Conservation (phyloP, 92 coral and sea anemone genomes). For the Epizoanthus illoricatus region DNA sequence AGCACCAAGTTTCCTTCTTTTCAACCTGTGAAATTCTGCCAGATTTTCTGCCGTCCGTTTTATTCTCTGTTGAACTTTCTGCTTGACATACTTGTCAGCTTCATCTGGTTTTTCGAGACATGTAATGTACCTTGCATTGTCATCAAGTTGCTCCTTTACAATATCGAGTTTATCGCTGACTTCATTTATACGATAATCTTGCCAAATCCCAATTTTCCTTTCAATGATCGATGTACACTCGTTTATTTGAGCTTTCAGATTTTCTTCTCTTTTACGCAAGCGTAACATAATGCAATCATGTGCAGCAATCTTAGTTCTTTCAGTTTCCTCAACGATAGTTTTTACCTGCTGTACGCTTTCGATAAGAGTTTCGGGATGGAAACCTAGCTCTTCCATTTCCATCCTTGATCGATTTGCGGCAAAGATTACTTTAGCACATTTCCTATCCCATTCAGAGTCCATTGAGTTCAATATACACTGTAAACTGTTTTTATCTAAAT, state of each 20-base stretch:
- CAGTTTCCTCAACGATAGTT: slow-evolving; percentile 6
- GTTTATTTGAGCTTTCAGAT: background rate
- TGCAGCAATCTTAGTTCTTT: background rate
- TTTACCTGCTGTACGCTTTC: slow-evolving; percentile 16
- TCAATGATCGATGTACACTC: slow-evolving; percentile 14
- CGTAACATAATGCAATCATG: background rate
- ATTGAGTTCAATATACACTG: slow-evolving; percentile 35
- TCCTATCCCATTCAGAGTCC: slow-evolving; percentile 56
- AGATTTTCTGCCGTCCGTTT: slow-evolving; percentile 37
- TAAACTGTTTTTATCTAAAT: background rate
- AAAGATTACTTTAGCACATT: slow-evolving; percentile 39
- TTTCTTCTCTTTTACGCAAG: too few species aligned
- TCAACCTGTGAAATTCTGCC: slow-evolving; percentile 17
- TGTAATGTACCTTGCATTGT: background rate
- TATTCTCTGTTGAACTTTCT: slow-evolving; percentile 36
- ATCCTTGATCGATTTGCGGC: slow-evolving; percentile 30
- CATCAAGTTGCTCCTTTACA: too few species aligned
- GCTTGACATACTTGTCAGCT: slow-evolving; percentile 13
- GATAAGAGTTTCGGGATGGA: slow-evolving; percentile 29
- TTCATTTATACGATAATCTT: too few species aligned
- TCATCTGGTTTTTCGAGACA: background rate
- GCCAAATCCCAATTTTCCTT: background rate
- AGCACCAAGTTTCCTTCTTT: slow-evolving; percentile 25
- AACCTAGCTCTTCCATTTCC: slow-evolving; percentile 37
- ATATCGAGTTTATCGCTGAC: background rate